phyloP scores from a whole-genome alignment of 2,888 invertebrate genomes.

The Polydrusus pterygomalis region DNA sequence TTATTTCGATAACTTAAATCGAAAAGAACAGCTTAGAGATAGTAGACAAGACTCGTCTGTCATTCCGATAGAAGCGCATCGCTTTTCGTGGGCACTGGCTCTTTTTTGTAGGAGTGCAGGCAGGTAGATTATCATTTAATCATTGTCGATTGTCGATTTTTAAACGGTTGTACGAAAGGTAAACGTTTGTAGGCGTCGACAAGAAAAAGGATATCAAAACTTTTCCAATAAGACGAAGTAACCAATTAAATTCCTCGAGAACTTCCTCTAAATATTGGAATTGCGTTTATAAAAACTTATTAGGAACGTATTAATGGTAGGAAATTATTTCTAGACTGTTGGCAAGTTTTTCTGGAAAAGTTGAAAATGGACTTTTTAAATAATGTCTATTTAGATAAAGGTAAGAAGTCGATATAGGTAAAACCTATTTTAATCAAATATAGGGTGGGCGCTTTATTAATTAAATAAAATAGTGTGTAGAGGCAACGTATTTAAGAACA shows the following conservation, averaged over 20 bases:
- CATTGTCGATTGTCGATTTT: neutral
- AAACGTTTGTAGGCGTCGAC: constrained; percentile 5
- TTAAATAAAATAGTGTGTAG: too few species aligned
- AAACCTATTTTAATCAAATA: too few species aligned
- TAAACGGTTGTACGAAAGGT: neutral
- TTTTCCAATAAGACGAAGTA: constrained; percentile 12
- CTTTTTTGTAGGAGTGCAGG: neutral
- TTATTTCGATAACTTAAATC: too few species aligned
- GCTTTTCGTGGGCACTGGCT: neutral
- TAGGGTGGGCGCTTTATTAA: too few species aligned
- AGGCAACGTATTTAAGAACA: too few species aligned
- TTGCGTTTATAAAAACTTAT: neutral
- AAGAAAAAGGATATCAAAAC: constrained; percentile 2
- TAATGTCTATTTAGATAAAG: too few species aligned
- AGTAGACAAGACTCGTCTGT: too few species aligned
- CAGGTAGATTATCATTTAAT: neutral
- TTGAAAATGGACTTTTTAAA: too few species aligned
- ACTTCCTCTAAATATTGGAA: constrained; percentile 5
- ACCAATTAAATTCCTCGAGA: constrained; percentile 2
- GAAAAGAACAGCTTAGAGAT: too few species aligned
- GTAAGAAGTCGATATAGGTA: too few species aligned
- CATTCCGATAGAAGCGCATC: too few species aligned
- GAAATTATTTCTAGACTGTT: neutral
- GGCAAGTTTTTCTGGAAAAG: neutral
- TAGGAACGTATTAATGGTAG: neutral